Percentiles rank a stretch among this genome's conserved stretches.
Conservation (phyloP, 2,888 invertebrate species). For the Cheilosia soror region DNA sequence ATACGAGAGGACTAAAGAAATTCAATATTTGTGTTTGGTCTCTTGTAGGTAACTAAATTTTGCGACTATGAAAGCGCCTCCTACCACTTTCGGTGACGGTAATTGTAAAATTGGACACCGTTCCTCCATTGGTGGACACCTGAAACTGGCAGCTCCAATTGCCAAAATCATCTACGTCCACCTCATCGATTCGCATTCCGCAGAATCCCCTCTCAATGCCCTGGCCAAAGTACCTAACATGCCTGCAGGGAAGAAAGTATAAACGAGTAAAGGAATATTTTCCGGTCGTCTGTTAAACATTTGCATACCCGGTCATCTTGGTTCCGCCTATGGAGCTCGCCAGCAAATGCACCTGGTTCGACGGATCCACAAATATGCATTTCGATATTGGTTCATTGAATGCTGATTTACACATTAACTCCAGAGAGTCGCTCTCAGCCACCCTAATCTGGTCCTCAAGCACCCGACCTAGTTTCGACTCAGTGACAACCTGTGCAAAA, state of each 20-base stretch:
- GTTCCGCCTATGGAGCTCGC: conserved; percentile 74
- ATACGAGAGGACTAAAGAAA: conserved; percentile 44
- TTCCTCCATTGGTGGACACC: conserved; percentile 28
- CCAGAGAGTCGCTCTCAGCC: conserved; percentile 68
- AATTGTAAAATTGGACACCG: conserved; percentile 62
- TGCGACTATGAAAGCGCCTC: conserved; percentile 13
- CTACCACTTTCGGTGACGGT: conserved; percentile 52
- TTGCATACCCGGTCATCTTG: conserved; percentile 76
- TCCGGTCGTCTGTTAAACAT: background rate
- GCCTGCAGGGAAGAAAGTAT: conserved; percentile 61
- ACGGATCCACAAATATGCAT: conserved; percentile 78
- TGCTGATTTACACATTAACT: conserved; percentile 77
- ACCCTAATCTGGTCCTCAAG: conserved; percentile 71
- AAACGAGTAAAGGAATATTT: background rate
- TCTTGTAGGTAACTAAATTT: conserved; percentile 34
- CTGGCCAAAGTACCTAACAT: conserved; percentile 77
- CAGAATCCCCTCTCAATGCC: conserved; percentile 78
- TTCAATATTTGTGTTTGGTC: conserved; percentile 11
- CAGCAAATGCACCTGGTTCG: conserved; percentile 76
- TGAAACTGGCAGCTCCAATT: conserved; percentile 78
- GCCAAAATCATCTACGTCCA: conserved; percentile 76
- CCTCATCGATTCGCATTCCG: conserved; percentile 76
- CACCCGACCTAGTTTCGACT: conserved; percentile 76
- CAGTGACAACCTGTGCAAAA: conserved; percentile 74
- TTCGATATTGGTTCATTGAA: conserved; percentile 77